These are phyloP conservation scores for Kryptopterus vitreolus DNA, from an alignment of 2,797 vertebrate species.

Conservation along the genomic window DNA sequence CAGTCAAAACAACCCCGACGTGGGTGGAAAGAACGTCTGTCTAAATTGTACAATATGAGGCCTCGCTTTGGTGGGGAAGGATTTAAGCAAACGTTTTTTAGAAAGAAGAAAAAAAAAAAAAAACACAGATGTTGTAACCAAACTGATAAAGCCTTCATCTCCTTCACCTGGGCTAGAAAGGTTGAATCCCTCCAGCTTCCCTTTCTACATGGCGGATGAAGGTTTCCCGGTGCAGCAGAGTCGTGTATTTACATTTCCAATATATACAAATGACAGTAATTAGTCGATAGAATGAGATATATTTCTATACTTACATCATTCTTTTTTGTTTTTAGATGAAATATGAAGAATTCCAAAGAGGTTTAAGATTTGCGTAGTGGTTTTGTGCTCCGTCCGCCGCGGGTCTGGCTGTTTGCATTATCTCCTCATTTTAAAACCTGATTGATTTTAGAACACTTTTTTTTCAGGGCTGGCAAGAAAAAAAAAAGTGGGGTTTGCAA, in stretches of 20 bases:
- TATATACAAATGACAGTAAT: no score
- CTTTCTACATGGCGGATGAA: neutral
- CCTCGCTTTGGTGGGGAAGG: neutral
- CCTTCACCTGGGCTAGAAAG: slow-evolving; percentile 1
- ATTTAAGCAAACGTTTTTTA: slow-evolving; percentile 15
- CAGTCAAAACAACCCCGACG: slow-evolving; percentile 64
- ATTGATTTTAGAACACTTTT: slow-evolving; percentile 54
- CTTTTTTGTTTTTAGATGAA: neutral
- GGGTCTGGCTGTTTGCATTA: slow-evolving; percentile 32
- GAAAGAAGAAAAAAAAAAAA: slow-evolving; percentile 1
- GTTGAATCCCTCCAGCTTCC: neutral
- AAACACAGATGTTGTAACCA: slow-evolving; percentile 1
- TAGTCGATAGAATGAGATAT: no score
- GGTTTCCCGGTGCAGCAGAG: neutral
- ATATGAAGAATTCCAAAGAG: neutral
- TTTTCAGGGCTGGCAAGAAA: slow-evolving; percentile 67
- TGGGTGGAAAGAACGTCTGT: slow-evolving; percentile 36
- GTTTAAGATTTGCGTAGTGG: neutral
- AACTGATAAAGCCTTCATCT: neutral
- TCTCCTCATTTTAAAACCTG: slow-evolving; percentile 55
- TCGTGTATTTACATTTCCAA: no score
- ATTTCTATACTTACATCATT: neutral
- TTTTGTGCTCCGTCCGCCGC: neutral
- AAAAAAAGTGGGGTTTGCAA: slow-evolving; percentile 77
- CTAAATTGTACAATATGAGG: slow-evolving; percentile 43